Base-by-base conservation (phyloP, 2,113 vertebrate genomes). In the Nycticebus coucang region DNA sequence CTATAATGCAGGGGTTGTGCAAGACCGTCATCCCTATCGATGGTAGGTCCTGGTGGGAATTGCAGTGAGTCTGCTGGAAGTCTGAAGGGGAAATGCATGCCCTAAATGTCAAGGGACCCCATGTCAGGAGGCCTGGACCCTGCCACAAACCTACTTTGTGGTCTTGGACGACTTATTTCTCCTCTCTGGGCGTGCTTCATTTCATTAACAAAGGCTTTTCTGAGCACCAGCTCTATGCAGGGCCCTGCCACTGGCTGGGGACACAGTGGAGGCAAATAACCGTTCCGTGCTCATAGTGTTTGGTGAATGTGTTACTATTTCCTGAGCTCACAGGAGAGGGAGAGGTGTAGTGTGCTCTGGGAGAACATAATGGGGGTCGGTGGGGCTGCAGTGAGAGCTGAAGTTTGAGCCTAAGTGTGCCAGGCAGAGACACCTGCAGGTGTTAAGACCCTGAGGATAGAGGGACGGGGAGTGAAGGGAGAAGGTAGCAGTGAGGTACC, bases 211-310 rank as follows among this genome's bases (percentile, higher is more conserved):
- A 35, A 87, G 82, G 62, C 24, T 28, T 87, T 64, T 22, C 60
- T 26, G 64, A 35, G 17, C 64, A 24, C 30, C 4, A 4, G 4
- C 71, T 28, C 26, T 2, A 15, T 18, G 4, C 45, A 11, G 33
- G 18, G 35, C 22, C 41, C 75, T 22, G 30, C 28, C 35, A 2
- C 33, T 35, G 28, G 59, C 24, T 53, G 26, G 45, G 69, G 17
- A 6, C 0, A 3, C 4, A 4, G 41, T 1, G 5, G 64, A 64
- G 45, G 62, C 17, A 37, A 69, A 74, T 1, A 59, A 28, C 0
- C 0, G 14, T 5, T 30, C 41, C 0, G 37, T 2, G 3, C 14
- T 13, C 24, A 13, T 0, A 10, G 9, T 9, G 1, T 19, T 59
- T 2, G 3, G 37, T 53, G 26, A 59, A 1, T 0, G 7, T 5